Base-by-base conservation (phyloP, 2,888 invertebrate species). In the Latheticus oryzae region DNA sequence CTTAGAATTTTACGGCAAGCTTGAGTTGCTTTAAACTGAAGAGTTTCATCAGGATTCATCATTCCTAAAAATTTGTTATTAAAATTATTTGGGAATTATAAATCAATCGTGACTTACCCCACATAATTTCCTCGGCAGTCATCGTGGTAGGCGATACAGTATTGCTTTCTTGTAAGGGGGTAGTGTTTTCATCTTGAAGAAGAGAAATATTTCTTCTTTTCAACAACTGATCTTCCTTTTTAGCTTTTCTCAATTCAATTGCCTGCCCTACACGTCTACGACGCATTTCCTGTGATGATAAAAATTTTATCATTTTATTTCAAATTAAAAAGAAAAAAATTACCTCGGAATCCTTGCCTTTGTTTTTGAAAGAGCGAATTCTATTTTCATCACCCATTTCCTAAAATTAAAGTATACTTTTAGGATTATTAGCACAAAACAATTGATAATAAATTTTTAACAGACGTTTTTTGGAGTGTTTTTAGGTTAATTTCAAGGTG, bases 161-260 rank as follows among this genome's bases (percentile, higher is more conserved):
- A 66, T 81, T 82, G 32, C 76, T 76, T 58, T 83, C 83, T 63
- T 81, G 83, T 43, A 82, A 71, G 0, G 83, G 83, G 1, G 82
- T 82, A 15, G 78, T 78, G 5, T 82, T 79, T 32, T 83, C 82
- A 8, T 82, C 84, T 2, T 79, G 80, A 1, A 84, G 79, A n/a
- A n/a, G n/a, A 0, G 84, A 84, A 65, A 97, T 84, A 67, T 97
- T 96, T 51, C 97, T 83, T 11, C 94, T 83, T 78, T 99, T 99
- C 48, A 91, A 85, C 24, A 98, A 81, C 74, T 96, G 95, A 68
- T 97, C 96, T 77, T 97, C 96, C 66, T 97, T 91, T 52, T 91
- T 91, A 9, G 93, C 90, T 80, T 97, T 97, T 8, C 98, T 86
- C 19, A 99, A 82, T 66, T 97, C 93, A 1, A 98, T 88, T 1